A percentile compares a stretch with the other conserved stretches of the same genome.
Evolutionary conservation across 1,140 invertebrate species (phyloP).

Genomic region (Neoseiulus cucumeris): DNA sequence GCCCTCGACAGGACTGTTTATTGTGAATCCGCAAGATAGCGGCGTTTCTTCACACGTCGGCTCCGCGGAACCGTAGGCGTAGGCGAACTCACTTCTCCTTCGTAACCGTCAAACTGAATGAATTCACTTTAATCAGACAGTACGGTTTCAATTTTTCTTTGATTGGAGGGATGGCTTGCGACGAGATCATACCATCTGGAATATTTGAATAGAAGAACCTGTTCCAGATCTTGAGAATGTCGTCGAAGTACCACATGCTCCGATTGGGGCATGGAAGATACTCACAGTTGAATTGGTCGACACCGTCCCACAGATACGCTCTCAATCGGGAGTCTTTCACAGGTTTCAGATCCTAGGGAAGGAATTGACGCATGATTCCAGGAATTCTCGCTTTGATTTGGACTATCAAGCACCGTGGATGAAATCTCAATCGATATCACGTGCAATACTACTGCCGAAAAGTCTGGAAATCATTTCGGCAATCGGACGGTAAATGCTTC

Average conservation of each 20-base stretch:
- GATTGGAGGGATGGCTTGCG: background rate
- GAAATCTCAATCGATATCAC: background rate
- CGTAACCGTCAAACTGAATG: background rate
- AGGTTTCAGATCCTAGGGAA: background rate
- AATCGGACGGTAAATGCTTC: no score
- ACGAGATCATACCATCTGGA: slow-evolving; percentile 8
- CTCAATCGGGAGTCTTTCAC: background rate
- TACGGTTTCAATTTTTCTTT: background rate
- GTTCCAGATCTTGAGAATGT: no score
- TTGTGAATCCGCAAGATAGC: no score
- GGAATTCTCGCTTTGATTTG: background rate
- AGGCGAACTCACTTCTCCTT: background rate
- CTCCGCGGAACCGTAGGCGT: background rate
- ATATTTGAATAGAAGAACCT: no score
- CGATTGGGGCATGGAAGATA: no score
- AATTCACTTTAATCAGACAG: background rate
- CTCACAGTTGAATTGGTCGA: slow-evolving; percentile 10
- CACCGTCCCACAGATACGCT: slow-evolving; percentile 9
- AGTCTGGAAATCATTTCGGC: no score
- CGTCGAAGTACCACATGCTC: no score
- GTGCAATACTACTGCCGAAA: background rate
- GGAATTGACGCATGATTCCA: no score
- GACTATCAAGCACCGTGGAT: background rate
- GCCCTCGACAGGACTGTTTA: no score
- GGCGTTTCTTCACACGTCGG: background rate